Conservation (phyloP, 2,888 invertebrate species). For the Pediacus dermestoides region DNA sequence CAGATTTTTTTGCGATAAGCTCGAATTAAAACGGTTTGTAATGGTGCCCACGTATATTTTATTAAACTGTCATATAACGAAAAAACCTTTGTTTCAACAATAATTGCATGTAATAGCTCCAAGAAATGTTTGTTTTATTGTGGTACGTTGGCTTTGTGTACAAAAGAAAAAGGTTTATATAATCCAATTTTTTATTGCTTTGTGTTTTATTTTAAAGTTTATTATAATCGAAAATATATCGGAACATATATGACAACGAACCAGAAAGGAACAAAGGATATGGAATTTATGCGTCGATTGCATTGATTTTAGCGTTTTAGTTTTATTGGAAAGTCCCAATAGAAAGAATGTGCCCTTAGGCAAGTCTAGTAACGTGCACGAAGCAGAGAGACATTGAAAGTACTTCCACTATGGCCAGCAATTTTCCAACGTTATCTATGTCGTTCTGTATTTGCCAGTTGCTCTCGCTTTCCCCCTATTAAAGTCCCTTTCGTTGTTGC, state of each 20-base stretch:
- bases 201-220: background rate
- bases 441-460: constrained; percentile 9
- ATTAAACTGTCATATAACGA: too few species aligned
- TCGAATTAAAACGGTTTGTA: too few species aligned
- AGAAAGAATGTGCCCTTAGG: constrained; percentile 25
- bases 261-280: background rate
- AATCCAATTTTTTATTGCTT: background rate
- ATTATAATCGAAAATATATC: constrained; percentile 1
- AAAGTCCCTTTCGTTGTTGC: too few species aligned
- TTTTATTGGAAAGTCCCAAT: constrained; percentile 26
- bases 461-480: background rate
- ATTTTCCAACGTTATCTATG: constrained; percentile 8
- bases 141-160: background rate
- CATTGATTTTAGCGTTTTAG: constrained; percentile 26
- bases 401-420: constrained; percentile 7
- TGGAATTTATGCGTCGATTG: constrained; percentile 25
- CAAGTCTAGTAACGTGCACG: constrained; percentile 14
- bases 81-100: too few species aligned
- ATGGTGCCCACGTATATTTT: too few species aligned
- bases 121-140: background rate
- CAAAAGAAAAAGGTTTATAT: background rate
- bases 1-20: too few species aligned
- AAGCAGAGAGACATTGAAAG: constrained; percentile 5
- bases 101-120: too few species aligned
- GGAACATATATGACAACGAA: background rate